Evolutionary conservation across 2,113 vertebrate genomes (phyloP).

Genomic region (Etia nguti): DNA sequence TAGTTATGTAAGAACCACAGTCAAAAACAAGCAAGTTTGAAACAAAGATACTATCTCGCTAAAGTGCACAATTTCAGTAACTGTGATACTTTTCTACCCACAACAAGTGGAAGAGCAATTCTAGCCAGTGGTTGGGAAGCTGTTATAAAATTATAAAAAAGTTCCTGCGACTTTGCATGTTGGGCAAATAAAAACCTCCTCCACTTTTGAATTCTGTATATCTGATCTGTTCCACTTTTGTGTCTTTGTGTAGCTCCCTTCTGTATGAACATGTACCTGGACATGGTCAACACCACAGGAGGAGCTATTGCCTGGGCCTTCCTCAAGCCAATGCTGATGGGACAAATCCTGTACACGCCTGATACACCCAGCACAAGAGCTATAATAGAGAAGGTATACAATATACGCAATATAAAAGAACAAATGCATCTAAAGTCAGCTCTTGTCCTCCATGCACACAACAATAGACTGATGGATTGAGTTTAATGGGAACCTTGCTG

Average conservation of each 20-base stretch:
- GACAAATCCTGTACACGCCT: conserved; percentile 86
- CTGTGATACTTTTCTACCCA: background rate
- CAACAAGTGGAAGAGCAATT: background rate
- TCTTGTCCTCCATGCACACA: background rate
- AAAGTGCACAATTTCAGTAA: background rate
- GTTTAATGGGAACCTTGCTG: background rate
- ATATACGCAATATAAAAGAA: background rate
- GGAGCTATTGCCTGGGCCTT: conserved; percentile 93
- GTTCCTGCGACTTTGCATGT: background rate
- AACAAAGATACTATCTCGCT: background rate
- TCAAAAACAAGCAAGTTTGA: background rate
- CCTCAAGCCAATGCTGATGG: conserved; percentile 93
- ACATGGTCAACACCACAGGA: conserved; percentile 88
- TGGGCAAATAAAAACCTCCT: background rate
- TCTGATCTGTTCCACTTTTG: background rate
- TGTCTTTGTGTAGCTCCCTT: conserved; percentile 76
- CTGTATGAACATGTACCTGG: conserved; percentile 86
- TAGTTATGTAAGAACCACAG: background rate
- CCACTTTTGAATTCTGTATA: background rate
- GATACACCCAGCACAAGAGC: conserved; percentile 78
- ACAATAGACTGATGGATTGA: background rate
- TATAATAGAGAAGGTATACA: conserved; percentile 86
- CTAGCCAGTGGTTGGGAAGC: background rate
- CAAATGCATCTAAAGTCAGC: background rate
- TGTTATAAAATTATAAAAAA: background rate